A percentile compares a stretch with the other conserved stretches of the same genome.
phyloP scores from a whole-genome alignment of 1,140 invertebrate genomes.

The Anadara kagoshimensis region DNA sequence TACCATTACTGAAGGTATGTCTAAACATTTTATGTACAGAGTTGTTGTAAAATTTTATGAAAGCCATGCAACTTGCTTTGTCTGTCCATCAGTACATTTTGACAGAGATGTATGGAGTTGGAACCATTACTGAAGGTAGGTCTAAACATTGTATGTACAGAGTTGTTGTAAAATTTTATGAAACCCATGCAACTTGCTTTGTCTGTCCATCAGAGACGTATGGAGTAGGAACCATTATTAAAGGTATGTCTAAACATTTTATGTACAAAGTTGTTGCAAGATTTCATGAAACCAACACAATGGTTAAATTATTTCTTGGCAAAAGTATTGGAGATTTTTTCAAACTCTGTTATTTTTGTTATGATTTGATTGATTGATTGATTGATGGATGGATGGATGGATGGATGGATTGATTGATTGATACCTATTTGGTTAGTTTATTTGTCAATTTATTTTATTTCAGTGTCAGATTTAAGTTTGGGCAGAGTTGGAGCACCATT shows the following conservation, averaged over 20 bases:
- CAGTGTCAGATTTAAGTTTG: constrained; percentile 80
- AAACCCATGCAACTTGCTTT: not conserved
- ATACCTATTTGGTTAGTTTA: no score
- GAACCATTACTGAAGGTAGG: constrained; percentile 89
- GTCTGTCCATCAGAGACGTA: constrained; percentile 83
- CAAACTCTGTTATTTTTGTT: no score
- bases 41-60: not conserved
- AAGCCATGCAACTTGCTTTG: not conserved
- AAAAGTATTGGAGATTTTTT: no score
- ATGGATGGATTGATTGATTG: no score
- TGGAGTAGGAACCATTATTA: constrained; percentile 92
- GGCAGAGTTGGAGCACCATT: constrained; percentile 94
- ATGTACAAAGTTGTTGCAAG: not conserved
- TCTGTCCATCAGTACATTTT: not conserved
- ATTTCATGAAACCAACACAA: not conserved
- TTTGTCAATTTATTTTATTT: constrained; percentile 29
- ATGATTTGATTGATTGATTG: no score
- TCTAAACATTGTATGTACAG: not conserved
- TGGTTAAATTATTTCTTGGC: no score
- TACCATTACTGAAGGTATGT: constrained; percentile 87
- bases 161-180: not conserved
- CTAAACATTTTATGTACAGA: not conserved
- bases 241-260: constrained; percentile 76
- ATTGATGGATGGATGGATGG: no score
- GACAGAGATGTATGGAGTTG: constrained; percentile 83